Base-by-base conservation (phyloP, 2,797 vertebrate genomes). In the Dallia pectoralis region DNA sequence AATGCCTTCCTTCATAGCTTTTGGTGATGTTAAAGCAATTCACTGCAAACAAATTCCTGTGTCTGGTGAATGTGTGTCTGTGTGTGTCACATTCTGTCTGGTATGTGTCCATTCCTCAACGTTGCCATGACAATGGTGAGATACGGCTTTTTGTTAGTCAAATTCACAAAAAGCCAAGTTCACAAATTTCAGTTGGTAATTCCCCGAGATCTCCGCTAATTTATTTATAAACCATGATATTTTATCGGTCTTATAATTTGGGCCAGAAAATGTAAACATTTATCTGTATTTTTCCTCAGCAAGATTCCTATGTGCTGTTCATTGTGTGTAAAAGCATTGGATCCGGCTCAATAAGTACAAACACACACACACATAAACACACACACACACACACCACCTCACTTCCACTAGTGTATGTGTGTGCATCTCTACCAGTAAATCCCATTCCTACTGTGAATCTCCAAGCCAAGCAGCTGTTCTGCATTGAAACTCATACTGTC, bases 11-110 rank as follows among this genome's bases (percentile, higher is more conserved):
- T 56, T 56, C 51, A 22, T 25, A 56, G 49, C 19, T 8, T 51
- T 51, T 51, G 4, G 49, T 8, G 5, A 19, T 51, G 18, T 19
- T 18, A 51, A n/a, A n/a, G 49, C 49, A 51, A 19, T 51, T n/a
- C 49, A 51, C 49, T 6, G 9, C 6, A 16, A 56, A 56, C 51
- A 9, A 18, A 56, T 22, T 56, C 51, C 51, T 40, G 19, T 66
- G 64, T 73, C 74, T 53, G 49, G 44, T 68, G 67, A 68, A 67
- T 44, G 47, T 69, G 69, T 63, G 79, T 72, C 72, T 44, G 66
- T 73, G 69, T 63, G 40, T 59, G 61, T 64, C 67, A 56, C 33
- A 6, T 32, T 64, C 30, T 48, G 74, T 77, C 71, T 67, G 49
- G 74, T 74, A 73, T 56, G 29, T 66, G 56, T 73, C 67, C 40